Base-by-base conservation (phyloP, 2,888 invertebrate species). In the Acanthosoma haemorrhoidale region DNA sequence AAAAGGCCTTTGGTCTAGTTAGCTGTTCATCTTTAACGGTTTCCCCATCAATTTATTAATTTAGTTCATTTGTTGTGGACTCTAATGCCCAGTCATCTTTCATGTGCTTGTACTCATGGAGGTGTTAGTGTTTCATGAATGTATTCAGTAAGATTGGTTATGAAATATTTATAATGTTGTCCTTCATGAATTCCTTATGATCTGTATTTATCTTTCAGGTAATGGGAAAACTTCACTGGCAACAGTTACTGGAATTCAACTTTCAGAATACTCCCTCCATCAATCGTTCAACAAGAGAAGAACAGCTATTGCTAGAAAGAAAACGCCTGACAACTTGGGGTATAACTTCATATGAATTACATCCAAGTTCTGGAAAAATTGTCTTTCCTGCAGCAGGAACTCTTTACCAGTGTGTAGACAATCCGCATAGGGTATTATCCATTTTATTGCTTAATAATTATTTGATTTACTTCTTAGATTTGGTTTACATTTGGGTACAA, bases 291-390 rank as follows among this genome's bases (percentile, higher is more conserved):
- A 6, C 93, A 0, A 84, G 91, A 36, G 96, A 96, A 79, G 95
- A 96, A 79, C 94, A 95, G 79, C 80, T 97, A 66, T 83, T 95
- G 72, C 89, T 94, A 84, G 97, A 97, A 80, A 82, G 97, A 29
- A 95, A 96, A 81, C 85, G 97, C 68, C 85, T 95, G 43, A 90
- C 94, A 0, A 91, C 92, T 0, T 94, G 92, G 89, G 95, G 97
- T 21, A 96, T 97, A 70, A 94, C 94, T 0, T 92, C 93, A 0
- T 97, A 96, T 78, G 94, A 96, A 79, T 83, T 95, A 66, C 92
- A 95, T 76, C 85, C 87, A 34, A 84, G 84, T 6, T 88, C 89
- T 25, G 94, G 94, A 29, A 88, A 91, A 77, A 88, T 97, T 75
- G 88, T 96, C 71, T 96, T 96, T 81, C 93, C 96, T 13, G 92